Conservation (phyloP, 2,888 invertebrate genomes). For the Bembecia ichneumoniformis region DNA sequence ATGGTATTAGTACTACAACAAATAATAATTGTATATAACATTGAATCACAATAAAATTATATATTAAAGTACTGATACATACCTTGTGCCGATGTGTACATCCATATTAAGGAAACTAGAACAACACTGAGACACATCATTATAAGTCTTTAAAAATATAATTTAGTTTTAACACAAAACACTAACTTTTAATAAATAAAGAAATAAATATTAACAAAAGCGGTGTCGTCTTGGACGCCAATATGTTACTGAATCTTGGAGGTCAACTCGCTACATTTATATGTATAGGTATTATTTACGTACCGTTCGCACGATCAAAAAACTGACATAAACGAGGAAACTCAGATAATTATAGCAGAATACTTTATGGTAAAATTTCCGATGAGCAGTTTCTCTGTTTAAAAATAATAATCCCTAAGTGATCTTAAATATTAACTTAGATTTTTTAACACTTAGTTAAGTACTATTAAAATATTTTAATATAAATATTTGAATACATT, state of each 20-base stretch:
- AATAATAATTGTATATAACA: too few species aligned
- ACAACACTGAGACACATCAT: slow-evolving; percentile 23
- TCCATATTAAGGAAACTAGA: slow-evolving; percentile 30
- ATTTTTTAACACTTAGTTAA: too few species aligned
- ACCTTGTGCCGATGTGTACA: slow-evolving; percentile 11
- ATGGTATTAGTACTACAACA: too few species aligned
- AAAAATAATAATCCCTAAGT: too few species aligned
- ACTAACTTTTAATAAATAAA: slow-evolving; percentile 4
- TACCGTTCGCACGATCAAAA: slow-evolving; percentile 30
- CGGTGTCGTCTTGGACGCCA: slow-evolving; percentile 22
- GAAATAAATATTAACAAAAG: slow-evolving; percentile 5
- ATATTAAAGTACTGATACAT: too few species aligned
- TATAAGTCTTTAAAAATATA: slow-evolving; percentile 12
- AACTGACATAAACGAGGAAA: neutral
- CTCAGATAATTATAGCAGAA: neutral
- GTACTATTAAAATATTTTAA: too few species aligned
- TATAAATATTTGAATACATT: too few species aligned
- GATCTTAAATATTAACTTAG: too few species aligned
- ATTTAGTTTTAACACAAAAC: slow-evolving; percentile 7
- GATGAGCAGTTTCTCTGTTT: neutral
- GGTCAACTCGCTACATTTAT: slow-evolving; percentile 52
- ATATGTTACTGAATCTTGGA: slow-evolving; percentile 50
- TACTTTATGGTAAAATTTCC: neutral
- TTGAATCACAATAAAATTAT: too few species aligned
- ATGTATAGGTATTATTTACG: slow-evolving; percentile 21